Evolutionary conservation across 2,113 vertebrate genomes (phyloP), one percentile per base, ranked within the genome.

Genomic region (Limnothrissa miodon): DNA sequence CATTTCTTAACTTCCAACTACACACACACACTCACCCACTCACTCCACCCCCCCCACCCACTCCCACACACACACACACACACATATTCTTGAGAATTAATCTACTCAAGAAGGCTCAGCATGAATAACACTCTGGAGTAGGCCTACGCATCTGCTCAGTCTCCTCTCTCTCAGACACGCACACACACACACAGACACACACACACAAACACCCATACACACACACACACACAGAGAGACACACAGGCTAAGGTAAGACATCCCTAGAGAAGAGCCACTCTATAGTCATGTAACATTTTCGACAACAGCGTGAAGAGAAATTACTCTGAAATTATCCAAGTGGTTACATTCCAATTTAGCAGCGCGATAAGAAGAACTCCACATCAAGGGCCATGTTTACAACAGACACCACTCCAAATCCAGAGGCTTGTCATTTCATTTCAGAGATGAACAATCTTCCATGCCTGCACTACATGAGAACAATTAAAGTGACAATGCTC

Each of bases 271-370:
- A 66, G 66, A 74, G 29, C 29, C 66, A 15, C 33, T 74, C 66
- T 15, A 74, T 33, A 15, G 11, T 74, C 9, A 36, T 36, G 11
- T 13, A 74, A 74, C 29, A 39, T 33, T 74, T 33, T 36, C 11
- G 33, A 74, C 29, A 74, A 33, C 66, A 13, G 33, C 29, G 66
- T 74, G 66, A 74, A 36, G 11, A 33, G 29, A 74, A 36, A 74
- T 74, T 74, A 39, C 29, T 36, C 33, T 74, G 33, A 33, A 74
- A 74, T 74, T 74, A 74, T 15, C 29, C 66, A 74, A 36, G 10
- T 74, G 66, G 29, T 74, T 29, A 74, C 33, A 74, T 17, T 74
- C 66, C 29, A 74, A 74, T 74, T 74, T 17, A 74, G 66, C 29
- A 2, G 62, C 62, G 6, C 2, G 62, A 33, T 36, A 36, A 11